phyloP scores from a whole-genome alignment of 2,113 vertebrate species.

The Psettodes erumei region DNA sequence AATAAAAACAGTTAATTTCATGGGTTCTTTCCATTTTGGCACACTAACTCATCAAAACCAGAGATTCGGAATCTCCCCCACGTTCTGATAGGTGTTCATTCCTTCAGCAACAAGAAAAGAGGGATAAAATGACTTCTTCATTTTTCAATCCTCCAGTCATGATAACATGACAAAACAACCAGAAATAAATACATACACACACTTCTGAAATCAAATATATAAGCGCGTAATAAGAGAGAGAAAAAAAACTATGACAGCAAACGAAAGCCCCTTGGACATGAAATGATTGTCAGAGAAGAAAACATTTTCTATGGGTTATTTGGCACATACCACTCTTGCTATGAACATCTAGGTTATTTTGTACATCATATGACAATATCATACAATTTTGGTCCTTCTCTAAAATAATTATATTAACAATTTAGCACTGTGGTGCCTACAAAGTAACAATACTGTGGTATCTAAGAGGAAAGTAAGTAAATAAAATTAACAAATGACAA shows the following conservation, averaged over 20 bases:
- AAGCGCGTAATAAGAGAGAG: constrained; percentile 68
- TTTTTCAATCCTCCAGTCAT: constrained; percentile 73
- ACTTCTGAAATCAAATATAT: constrained; percentile 82
- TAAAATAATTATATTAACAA: constrained; percentile 93
- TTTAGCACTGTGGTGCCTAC: constrained; percentile 86
- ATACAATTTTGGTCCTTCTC: constrained; percentile 97
- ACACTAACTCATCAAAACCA: constrained; percentile 71
- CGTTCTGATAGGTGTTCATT: constrained; percentile 60
- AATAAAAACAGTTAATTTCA: constrained; percentile 77
- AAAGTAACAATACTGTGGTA: constrained; percentile 91
- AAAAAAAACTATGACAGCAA: constrained; percentile 78
- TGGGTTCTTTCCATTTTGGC: constrained; percentile 82
- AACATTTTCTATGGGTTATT: constrained; percentile 83
- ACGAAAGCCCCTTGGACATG: constrained; percentile 81
- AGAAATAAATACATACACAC: constrained; percentile 87
- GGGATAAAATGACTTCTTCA: constrained; percentile 71
- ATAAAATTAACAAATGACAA: constrained; percentile 87
- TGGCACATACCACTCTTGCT: constrained; percentile 89
- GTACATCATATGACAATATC: constrained; percentile 86
- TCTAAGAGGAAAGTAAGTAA: constrained; percentile 86
- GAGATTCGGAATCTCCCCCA: constrained; percentile 78
- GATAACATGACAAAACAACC: constrained; percentile 76
- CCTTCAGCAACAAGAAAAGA: constrained; percentile 76
- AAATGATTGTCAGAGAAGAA: constrained; percentile 91
- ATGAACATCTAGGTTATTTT: constrained; percentile 86